These are phyloP conservation scores for Ennomos quercinarius DNA, from an alignment of 2,888 invertebrate genomes.

Conservation along the genomic window DNA sequence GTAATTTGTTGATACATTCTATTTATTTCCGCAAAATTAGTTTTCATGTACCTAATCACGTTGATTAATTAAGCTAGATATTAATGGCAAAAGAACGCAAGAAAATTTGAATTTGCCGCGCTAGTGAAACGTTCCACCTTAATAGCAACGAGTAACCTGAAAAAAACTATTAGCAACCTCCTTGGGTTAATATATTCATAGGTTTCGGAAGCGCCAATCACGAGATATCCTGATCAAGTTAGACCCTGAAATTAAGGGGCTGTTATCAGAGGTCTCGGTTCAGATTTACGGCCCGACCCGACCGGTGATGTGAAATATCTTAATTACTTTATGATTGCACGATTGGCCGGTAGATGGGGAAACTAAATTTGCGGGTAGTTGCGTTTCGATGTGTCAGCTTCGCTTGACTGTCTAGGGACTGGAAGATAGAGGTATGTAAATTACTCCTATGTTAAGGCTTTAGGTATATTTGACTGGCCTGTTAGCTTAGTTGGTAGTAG, in stretches of 20 bases:
- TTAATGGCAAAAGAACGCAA: no score
- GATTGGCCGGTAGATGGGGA: conserved; percentile 44
- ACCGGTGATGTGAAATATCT: conserved; percentile 60
- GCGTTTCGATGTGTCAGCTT: conserved; percentile 22
- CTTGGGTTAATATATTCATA: conserved; percentile 61
- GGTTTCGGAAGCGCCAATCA: conserved; percentile 58
- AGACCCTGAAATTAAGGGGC: conserved; percentile 49
- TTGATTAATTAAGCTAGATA: no score
- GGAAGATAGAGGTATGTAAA: no score
- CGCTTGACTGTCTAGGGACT: conserved; percentile 11
- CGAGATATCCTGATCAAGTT: conserved; percentile 56
- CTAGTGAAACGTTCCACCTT: no score
- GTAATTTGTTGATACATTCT: no score
- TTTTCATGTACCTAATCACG: no score
- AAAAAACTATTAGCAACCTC: background rate
- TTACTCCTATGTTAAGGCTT: no score
- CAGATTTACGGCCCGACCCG: conserved; percentile 55
- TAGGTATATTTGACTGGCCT: no score
- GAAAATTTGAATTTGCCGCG: no score
- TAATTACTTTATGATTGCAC: conserved; percentile 64
- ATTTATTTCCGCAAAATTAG: no score
- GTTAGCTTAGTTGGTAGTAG: no score
- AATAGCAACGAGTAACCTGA: background rate
- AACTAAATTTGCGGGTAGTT: conserved; percentile 36
- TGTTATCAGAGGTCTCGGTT: conserved; percentile 45